phyloP scores from a whole-genome alignment of 2,888 invertebrate genomes.

The Stenichneumon culpator region DNA sequence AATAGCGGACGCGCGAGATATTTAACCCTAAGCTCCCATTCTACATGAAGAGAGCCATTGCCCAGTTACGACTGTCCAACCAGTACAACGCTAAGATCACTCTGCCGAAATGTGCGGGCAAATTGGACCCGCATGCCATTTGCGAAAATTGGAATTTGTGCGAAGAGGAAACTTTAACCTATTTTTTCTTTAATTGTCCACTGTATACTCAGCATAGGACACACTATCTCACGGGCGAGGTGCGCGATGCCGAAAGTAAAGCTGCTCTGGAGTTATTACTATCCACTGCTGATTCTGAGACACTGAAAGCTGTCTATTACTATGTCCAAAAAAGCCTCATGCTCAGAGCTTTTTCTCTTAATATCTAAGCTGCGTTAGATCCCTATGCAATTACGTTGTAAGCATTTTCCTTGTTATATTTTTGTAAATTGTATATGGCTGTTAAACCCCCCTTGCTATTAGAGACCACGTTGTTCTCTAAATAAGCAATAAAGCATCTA shows the following conservation, averaged over 20 bases:
- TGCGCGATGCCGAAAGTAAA: neutral
- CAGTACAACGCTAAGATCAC: slow-evolving; percentile 6
- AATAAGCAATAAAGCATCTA: no score
- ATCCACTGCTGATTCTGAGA: neutral
- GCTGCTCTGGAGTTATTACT: neutral
- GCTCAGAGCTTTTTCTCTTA: slow-evolving; percentile 19
- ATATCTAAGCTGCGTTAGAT: neutral
- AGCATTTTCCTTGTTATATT: no score
- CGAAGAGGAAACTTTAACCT: slow-evolving; percentile 37
- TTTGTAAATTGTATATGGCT: no score
- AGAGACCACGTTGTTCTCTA: no score
- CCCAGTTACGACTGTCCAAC: slow-evolving; percentile 37
- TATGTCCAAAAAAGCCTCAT: slow-evolving; percentile 6
- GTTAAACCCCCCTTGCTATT: no score
- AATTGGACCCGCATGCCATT: slow-evolving; percentile 33
- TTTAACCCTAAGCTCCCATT: slow-evolving; percentile 14
- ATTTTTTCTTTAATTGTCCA: slow-evolving; percentile 29
- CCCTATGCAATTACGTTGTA: no score
- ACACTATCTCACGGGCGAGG: neutral
- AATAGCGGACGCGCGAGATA: slow-evolving; percentile 3
- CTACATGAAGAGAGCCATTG: slow-evolving; percentile 16
- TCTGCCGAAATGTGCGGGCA: neutral
- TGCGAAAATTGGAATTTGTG: slow-evolving; percentile 37
- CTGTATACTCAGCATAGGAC: slow-evolving; percentile 7
- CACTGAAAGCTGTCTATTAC: neutral